Evolutionary conservation across 2,797 vertebrate species (phyloP), one percentile per base, ranked within the genome.

Genomic region (Oryzias sinensis): DNA sequence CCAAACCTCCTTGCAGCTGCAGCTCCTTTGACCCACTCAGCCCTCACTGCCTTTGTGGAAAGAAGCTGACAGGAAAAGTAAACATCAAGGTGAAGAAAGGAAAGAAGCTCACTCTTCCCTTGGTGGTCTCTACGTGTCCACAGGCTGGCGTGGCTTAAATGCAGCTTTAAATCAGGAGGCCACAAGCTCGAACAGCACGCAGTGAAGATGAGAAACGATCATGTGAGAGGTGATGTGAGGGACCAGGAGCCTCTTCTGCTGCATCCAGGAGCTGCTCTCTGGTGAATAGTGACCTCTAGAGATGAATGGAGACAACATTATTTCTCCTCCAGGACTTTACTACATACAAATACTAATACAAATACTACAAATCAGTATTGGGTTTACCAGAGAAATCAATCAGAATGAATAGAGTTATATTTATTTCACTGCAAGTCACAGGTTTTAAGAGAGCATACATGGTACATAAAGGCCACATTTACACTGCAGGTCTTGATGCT

Each of bases 31-130:
- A 74, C 68, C 72, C 62, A 67, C 48, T 6, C 46, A 56, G 52
- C 66, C 68, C 59, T 65, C 29, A 2, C 40, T 54, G 74, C 53
- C 18, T 82, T 65, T 74, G 76, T 87, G 80, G 77, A 83, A 81
- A 86, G 80, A 83, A 77, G 64, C 70, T 81, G 83, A 83, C 85
- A 80, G 83, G 61, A 81, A 73, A 71, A 53, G 79, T 90, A 87
- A 88, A 90, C 87, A 83, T 1, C 14, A 58, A 89, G 81, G 86
- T 89, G 83, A 76, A 75, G 84, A 87, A 27, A 80, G 82, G 84
- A 65, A 2, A 80, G 82, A 85, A 65, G 2, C 54, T 68, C 71
- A 71, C 53, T 68, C 72, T 77, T 79, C 56, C 76, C 56, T 20
- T 37, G 67, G 70, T 75, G 76, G 79, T 75, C 79, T 77, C 73